Percentiles rank a stretch among this genome's conserved stretches.
phyloP scores from a whole-genome alignment of 2,888 invertebrate species.

The Pilophorus perplexus region DNA sequence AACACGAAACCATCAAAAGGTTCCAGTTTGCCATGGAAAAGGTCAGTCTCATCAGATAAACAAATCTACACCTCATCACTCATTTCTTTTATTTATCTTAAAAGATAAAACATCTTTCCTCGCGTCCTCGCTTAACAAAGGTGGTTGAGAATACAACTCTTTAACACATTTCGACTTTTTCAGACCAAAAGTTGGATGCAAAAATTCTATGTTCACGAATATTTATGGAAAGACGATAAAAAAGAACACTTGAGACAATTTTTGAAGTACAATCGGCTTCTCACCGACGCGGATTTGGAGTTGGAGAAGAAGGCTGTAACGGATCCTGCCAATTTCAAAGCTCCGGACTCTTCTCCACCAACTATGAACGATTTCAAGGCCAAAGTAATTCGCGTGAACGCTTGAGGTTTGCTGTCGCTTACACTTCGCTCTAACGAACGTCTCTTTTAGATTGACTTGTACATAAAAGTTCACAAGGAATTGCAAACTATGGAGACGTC shows the following conservation, averaged over 20 bases:
- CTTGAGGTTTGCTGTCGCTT: too few relatives aligned
- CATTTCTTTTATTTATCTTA: too few relatives aligned
- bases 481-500: conserved; percentile 67
- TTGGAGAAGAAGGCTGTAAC: conserved; percentile 52
- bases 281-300: conserved; percentile 70
- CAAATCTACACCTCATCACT: background rate
- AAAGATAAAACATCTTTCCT: too few relatives aligned
- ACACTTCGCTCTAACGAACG: too few relatives aligned
- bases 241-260: conserved; percentile 73
- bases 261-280: conserved; percentile 66
- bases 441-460: conserved; percentile 68
- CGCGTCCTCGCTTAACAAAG: too few relatives aligned
- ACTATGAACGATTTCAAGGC: conserved; percentile 71
- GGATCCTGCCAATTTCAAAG: conserved; percentile 43
- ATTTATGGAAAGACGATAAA: conserved; percentile 78
- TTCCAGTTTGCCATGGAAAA: conserved; percentile 35
- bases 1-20: conserved; percentile 49
- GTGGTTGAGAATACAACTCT: background rate
- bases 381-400: conserved; percentile 57
- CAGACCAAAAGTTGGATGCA: conserved; percentile 54
- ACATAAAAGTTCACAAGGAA: conserved; percentile 73
- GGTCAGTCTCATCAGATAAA: background rate
- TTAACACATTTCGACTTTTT: background rate
- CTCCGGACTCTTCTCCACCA: conserved; percentile 59
- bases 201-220: conserved; percentile 66